Evolutionary conservation across 2,888 invertebrate species (phyloP), one percentile per base, ranked within the genome.

Genomic region (Zaprionus bogoriensis): DNA sequence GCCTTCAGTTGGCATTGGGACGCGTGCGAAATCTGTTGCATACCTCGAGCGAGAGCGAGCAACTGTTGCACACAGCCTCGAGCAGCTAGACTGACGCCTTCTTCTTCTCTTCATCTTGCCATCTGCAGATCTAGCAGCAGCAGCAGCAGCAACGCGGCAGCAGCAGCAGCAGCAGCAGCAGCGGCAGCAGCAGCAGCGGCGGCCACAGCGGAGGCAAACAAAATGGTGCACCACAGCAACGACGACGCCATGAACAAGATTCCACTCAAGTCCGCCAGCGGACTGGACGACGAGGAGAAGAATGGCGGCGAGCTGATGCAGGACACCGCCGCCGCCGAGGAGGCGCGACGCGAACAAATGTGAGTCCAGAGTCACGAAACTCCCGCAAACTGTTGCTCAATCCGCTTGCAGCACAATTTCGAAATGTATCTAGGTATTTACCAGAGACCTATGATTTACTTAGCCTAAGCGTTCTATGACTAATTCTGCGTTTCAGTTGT

Each of bases 181-280:
- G 54, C 28, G 48, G 45, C 70, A 55, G 41, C 64, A 58, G 39
- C 59, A 38, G 54, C 53, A 23, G 50, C 59, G 42, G 44, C 62
- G 52, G 51, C 63, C 47, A 54, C 82, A 78, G 67, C 85, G 75
- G 89, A 89, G 88, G 89, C 87, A 67, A 79, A 71, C 72, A 89
- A 89, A 75, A 89, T 89, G 89, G 87, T 89, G 71, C 85, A 88
- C 86, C 87, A 87, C 74, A 88, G 69, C 73, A 89, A 87, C 51
- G 89, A 89, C 60, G 89, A 89, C 83, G 86, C 83, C 54, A 88
- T 89, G 88, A 89, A 89, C 58, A 89, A 89, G 79, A 89, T 89
- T 68, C 89, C 89, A 74, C 70, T 89, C 38, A 89, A 89, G 70
- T 88, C 89, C 7, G 78, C 87, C 51, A 67, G 75, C 55, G 87